Evolutionary conservation across 2,797 vertebrate genomes (phyloP).

Genomic region (Ataeniobius toweri): DNA sequence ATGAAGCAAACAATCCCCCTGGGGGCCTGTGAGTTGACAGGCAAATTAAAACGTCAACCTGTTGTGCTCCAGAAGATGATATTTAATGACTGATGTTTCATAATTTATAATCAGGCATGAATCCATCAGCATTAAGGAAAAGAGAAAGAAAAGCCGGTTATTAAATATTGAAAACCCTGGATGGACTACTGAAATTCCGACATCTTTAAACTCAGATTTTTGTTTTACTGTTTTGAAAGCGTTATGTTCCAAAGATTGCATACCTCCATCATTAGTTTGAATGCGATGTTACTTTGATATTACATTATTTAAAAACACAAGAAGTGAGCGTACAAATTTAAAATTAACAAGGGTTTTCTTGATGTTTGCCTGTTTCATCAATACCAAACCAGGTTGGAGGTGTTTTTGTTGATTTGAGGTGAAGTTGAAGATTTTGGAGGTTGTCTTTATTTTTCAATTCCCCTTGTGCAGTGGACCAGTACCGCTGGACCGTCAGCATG

Average conservation of each 20-base stretch:
- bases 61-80: neutral
- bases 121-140: neutral
- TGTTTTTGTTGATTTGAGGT: neutral
- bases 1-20: constrained; percentile 5
- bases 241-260: too few species aligned
- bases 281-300: neutral
- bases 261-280: neutral
- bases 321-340: neutral
- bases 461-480: neutral
- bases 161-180: neutral
- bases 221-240: neutral
- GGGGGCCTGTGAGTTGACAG: constrained; percentile 5
- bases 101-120: neutral
- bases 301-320: neutral
- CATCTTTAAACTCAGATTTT: too few species aligned
- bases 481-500: neutral
- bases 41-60: constrained; percentile 9
- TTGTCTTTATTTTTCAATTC: neutral
- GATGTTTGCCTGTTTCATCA: too few species aligned
- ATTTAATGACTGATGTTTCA: neutral
- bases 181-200: too few species aligned
- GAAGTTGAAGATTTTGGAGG: neutral
- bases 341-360: neutral
- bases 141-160: neutral
- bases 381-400: too few species aligned